phyloP scores from a whole-genome alignment of 2,113 vertebrate species.

The Jacana jacana region DNA sequence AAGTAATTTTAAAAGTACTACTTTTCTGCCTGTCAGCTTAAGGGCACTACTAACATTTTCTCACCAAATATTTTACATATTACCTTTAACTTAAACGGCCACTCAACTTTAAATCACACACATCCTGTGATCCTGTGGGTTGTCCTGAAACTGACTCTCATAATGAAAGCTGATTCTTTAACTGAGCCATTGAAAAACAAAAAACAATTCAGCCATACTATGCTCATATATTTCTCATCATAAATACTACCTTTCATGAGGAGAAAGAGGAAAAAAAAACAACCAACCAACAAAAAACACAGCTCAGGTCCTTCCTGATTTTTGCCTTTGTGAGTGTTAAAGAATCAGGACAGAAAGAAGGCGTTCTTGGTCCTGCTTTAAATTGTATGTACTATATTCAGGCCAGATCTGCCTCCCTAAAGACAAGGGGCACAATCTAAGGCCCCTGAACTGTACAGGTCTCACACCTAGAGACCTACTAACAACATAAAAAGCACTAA shows the following conservation, averaged over 20 bases:
- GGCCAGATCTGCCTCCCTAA: neutral
- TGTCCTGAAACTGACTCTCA: neutral
- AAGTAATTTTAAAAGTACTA: neutral
- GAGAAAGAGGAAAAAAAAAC: accelerated
- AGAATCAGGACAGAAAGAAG: neutral
- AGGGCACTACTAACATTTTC: neutral
- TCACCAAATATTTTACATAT: neutral
- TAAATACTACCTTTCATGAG: accelerated
- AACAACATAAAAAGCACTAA: neutral
- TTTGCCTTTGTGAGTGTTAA: neutral
- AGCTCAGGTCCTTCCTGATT: neutral
- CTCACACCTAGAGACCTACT: neutral
- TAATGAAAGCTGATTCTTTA: neutral
- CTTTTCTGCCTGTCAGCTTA: neutral
- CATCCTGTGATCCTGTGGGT: neutral
- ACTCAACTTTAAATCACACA: neutral
- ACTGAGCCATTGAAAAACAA: neutral
- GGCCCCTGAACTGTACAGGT: neutral
- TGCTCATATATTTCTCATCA: neutral
- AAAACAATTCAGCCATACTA: neutral
- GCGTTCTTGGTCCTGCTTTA: neutral
- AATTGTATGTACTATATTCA: neutral
- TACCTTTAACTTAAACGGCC: neutral
- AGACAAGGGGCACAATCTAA: neutral
- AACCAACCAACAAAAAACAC: too few relatives aligned